phyloP scores from a whole-genome alignment of 1,140 invertebrate species.

The Catajapyx aquilonaris region DNA sequence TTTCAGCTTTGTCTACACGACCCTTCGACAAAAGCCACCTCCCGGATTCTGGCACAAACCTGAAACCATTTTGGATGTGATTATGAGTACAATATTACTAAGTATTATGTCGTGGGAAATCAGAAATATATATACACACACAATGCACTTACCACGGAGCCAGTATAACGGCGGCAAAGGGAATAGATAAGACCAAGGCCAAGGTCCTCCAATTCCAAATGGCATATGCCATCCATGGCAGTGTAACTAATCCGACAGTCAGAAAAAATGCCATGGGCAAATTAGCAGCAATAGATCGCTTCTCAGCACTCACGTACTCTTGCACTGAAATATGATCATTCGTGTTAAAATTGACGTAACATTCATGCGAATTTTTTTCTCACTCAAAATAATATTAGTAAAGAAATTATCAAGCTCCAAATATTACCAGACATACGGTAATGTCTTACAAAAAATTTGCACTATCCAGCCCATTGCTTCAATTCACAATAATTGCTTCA shows the following conservation, averaged over 20 bases:
- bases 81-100: neutral
- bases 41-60: constrained; percentile 8
- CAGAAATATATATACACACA: constrained; percentile 1
- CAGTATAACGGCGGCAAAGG: constrained; percentile 10
- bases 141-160: constrained; percentile 10
- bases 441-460: neutral
- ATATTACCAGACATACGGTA: neutral
- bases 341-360: too few relatives aligned
- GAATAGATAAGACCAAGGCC: constrained; percentile 11
- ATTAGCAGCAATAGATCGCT: constrained; percentile 11
- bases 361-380: too few relatives aligned
- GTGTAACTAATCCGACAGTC: constrained; percentile 11
- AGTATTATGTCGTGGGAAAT: neutral
- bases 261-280: constrained; percentile 14
- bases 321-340: constrained; percentile 9
- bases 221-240: constrained; percentile 14
- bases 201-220: constrained; percentile 14
- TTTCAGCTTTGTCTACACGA: constrained; percentile 11
- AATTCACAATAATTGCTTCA: too few relatives aligned
- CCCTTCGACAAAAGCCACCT: constrained; percentile 15
- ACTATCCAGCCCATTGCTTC: too few relatives aligned
- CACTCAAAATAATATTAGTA: too few relatives aligned
- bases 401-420: neutral
- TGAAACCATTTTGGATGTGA: neutral
- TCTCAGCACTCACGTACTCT: constrained; percentile 14